phyloP scores from a whole-genome alignment of 2,888 invertebrate genomes.

The Helobdella robusta region DNA sequence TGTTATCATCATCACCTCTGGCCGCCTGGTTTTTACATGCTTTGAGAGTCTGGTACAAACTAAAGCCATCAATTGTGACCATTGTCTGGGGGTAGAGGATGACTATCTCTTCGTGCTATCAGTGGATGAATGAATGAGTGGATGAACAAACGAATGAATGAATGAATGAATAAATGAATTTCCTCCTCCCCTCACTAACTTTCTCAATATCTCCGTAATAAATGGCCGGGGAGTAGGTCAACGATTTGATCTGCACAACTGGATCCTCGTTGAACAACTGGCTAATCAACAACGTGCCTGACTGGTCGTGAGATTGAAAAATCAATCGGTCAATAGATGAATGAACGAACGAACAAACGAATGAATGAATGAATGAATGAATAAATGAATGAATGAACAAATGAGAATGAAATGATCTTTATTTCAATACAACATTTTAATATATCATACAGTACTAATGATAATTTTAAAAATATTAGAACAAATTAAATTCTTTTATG shows the following conservation, averaged over 20 bases:
- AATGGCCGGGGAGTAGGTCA: conserved; percentile 55
- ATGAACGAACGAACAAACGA: too few species aligned
- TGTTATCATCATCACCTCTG: conserved; percentile 61
- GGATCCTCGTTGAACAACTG: conserved; percentile 76
- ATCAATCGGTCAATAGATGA: too few species aligned
- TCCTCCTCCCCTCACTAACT: conserved; percentile 35
- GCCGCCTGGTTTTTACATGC: conserved; percentile 70
- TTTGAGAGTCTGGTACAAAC: conserved; percentile 68
- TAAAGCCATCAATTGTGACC: conserved; percentile 66
- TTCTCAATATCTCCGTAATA: conserved; percentile 46
- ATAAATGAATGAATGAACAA: too few species aligned
- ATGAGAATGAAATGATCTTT: not conserved
- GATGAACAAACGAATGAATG: too few species aligned
- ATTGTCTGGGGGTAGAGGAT: conserved; percentile 64
- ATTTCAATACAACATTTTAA: not conserved
- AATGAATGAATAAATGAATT: not conserved
- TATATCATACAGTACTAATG: not conserved
- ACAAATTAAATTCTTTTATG: too few species aligned
- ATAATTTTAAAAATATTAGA: too few species aligned
- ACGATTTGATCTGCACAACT: conserved; percentile 69
- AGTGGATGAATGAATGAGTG: too few species aligned
- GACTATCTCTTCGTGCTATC: conserved; percentile 62
- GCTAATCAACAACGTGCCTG: conserved; percentile 67
- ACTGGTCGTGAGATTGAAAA: too few species aligned
- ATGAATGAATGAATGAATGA: too few species aligned